A percentile compares a stretch with the other conserved stretches of the same genome.
These are phyloP conservation scores for Catocala nupta DNA, from an alignment of 2,888 invertebrate genomes.

Conservation along the genomic window DNA sequence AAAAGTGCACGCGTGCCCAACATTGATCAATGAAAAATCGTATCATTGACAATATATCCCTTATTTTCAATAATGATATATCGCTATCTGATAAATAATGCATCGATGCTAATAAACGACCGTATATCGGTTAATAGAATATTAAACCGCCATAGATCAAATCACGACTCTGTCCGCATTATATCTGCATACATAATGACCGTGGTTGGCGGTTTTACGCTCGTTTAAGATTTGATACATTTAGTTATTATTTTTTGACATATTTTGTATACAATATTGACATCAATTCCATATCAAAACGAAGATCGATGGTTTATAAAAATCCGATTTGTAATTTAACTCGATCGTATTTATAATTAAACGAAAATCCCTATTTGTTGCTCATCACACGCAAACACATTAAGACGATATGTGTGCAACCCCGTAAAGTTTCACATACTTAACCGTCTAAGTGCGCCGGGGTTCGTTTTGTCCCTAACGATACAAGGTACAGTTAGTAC, in stretches of 20 bases:
- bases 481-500: slow-evolving; percentile 46
- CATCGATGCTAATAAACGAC: slow-evolving; percentile 48
- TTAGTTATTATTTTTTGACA: slow-evolving; percentile 44
- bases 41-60: slow-evolving; percentile 74
- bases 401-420: slow-evolving; percentile 23
- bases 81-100: slow-evolving; percentile 61
- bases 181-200: slow-evolving; percentile 72
- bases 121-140: slow-evolving; percentile 75
- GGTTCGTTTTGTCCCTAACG: slow-evolving; percentile 39
- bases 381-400: slow-evolving; percentile 15
- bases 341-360: too few species aligned
- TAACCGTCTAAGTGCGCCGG: slow-evolving; percentile 46
- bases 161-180: slow-evolving; percentile 63
- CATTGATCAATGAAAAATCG: slow-evolving; percentile 77
- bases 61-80: slow-evolving; percentile 75
- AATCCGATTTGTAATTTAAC: too few species aligned
- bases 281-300: too few species aligned
- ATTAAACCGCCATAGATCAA: slow-evolving; percentile 77
- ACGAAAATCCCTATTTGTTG: neutral
- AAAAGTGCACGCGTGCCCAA: slow-evolving; percentile 76
- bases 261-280: slow-evolving; percentile 7
- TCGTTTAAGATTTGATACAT: slow-evolving; percentile 43
- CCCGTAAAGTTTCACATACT: slow-evolving; percentile 45
- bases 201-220: slow-evolving; percentile 69
- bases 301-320: too few species aligned